phyloP scores from a whole-genome alignment of 2,113 vertebrate species.

The Neodon shergylaensis region DNA sequence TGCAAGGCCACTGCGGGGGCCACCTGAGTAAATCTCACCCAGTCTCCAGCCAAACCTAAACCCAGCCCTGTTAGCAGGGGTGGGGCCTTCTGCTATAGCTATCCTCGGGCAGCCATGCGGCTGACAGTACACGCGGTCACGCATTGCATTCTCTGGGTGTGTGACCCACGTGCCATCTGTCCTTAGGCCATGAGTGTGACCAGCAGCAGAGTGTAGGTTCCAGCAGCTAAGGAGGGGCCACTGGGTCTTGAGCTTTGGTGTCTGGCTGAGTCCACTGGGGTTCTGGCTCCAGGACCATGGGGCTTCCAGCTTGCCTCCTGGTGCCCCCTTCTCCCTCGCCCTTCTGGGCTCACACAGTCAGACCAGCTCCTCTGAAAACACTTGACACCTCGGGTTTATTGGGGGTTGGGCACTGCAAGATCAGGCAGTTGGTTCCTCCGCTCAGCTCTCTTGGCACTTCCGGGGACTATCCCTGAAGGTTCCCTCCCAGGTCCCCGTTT shows the following conservation, averaged over 20 bases:
- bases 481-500: slow-evolving; percentile 48
- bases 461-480: background rate
- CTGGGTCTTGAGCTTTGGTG: background rate
- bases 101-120: background rate
- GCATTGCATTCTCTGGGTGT: fast-evolving
- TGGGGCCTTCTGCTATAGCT: background rate
- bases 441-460: background rate
- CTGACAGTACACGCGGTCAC: fast-evolving
- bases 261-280: background rate
- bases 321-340: background rate
- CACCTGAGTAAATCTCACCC: background rate
- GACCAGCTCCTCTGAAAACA: slow-evolving; percentile 82
- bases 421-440: slow-evolving; percentile 68
- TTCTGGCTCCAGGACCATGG: background rate
- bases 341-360: slow-evolving; percentile 75
- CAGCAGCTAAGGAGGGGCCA: background rate
- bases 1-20: background rate
- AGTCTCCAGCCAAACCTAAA: background rate
- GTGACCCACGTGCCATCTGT: background rate
- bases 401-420: slow-evolving; percentile 71
- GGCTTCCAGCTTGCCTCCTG: background rate
- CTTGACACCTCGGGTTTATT: slow-evolving; percentile 85
- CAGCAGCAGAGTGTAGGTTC: background rate
- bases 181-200: background rate
- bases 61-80: background rate